phyloP scores from a whole-genome alignment of 2,113 vertebrate species.

The rat (Rattus norvegicus) region DNA sequence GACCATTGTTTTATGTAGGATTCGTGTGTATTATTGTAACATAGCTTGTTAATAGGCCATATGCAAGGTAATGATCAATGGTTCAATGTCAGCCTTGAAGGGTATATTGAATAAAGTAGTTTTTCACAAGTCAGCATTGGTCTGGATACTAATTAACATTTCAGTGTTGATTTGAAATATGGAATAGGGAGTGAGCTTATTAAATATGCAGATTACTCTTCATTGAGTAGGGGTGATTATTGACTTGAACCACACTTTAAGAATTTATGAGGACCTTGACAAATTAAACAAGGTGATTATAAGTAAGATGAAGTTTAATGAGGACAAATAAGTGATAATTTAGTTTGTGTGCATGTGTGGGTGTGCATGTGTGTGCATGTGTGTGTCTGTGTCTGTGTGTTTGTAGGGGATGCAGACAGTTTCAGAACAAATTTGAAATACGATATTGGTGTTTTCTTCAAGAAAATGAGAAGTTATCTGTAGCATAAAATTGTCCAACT shows the following conservation, averaged over 20 bases:
- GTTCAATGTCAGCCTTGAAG: constrained; percentile 55
- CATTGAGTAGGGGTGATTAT: constrained; percentile 67
- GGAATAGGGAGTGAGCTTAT: constrained; percentile 67
- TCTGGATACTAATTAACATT: constrained; percentile 69
- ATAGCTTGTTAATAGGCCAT: constrained; percentile 36
- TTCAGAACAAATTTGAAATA: constrained; percentile 46
- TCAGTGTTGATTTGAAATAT: constrained; percentile 64
- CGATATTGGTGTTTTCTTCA: background rate
- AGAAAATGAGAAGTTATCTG: constrained; percentile 11
- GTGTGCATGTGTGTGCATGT: background rate
- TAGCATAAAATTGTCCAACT: background rate
- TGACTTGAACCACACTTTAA: constrained; percentile 55
- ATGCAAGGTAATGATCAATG: constrained; percentile 31
- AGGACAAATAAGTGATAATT: constrained; percentile 56
- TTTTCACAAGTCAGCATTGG: constrained; percentile 61
- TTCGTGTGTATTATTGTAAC: constrained; percentile 39
- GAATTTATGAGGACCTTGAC: constrained; percentile 68
- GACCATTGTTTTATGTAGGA: constrained; percentile 38
- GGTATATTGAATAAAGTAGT: constrained; percentile 58
- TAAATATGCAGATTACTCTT: constrained; percentile 74
- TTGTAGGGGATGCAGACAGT: background rate
- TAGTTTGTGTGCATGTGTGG: background rate
- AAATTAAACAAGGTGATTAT: constrained; percentile 69
- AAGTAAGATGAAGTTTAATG: constrained; percentile 48
- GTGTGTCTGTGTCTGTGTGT: background rate